A percentile compares a stretch with the other conserved stretches of the same genome.
Conservation (phyloP, 1,140 invertebrate species). For the Drosophila tropicalis region DNA sequence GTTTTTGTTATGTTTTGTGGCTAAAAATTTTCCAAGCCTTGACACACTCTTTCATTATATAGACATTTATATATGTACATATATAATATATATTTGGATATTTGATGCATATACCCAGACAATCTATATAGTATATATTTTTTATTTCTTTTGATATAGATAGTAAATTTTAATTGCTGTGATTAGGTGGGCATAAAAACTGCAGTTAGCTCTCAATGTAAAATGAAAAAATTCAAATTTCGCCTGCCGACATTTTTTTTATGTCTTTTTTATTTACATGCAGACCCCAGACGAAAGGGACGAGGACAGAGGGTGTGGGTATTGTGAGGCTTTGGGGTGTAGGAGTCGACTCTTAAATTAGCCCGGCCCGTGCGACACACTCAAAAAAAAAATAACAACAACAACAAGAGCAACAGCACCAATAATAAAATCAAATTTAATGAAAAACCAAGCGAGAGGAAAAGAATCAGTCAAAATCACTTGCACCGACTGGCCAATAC, state of each 20-base stretch:
- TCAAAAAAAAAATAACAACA: constrained; percentile 22
- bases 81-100: constrained; percentile 11
- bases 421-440: constrained; percentile 74
- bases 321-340: neutral
- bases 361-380: constrained; percentile 56
- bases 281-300: neutral
- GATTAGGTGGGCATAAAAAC: constrained; percentile 38
- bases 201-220: constrained; percentile 45
- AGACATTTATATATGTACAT: constrained; percentile 21
- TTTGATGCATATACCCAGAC: constrained; percentile 6
- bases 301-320: constrained; percentile 10
- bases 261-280: constrained; percentile 71
- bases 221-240: constrained; percentile 36
- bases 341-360: constrained; percentile 51
- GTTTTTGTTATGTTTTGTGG: constrained; percentile 25
- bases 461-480: constrained; percentile 26
- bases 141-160: constrained; percentile 38
- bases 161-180: constrained; percentile 37
- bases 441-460: constrained; percentile 55
- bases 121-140: constrained; percentile 48
- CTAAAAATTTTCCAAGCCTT: constrained; percentile 74
- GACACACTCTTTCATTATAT: constrained; percentile 65
- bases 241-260: constrained; percentile 36
- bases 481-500: neutral
- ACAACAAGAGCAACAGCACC: constrained; percentile 33